Evolutionary conservation across 2,113 vertebrate genomes (phyloP).

Genomic region (Aegotheles bennettii): DNA sequence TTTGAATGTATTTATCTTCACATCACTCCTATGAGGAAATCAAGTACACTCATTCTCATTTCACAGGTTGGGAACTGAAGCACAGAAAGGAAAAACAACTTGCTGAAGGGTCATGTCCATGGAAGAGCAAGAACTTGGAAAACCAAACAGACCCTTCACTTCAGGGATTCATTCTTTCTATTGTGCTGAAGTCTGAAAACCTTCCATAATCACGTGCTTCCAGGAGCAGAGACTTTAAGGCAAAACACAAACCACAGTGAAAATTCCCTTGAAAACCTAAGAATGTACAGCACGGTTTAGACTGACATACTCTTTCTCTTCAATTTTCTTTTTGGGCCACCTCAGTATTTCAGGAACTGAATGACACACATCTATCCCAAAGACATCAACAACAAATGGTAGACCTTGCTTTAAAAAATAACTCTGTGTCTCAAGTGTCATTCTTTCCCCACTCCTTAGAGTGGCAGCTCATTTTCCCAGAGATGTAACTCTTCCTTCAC

Average conservation of each 20-base stretch:
- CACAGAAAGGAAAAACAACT: neutral
- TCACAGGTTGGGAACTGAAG: neutral
- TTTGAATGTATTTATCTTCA: constrained; percentile 2
- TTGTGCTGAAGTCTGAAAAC: neutral
- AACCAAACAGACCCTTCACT: neutral
- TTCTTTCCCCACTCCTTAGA: neutral
- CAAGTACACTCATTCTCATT: neutral
- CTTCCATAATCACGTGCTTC: neutral
- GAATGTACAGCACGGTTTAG: neutral
- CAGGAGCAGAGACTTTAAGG: neutral
- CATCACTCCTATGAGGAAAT: constrained; percentile 1
- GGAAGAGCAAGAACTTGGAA: neutral
- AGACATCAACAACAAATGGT: neutral
- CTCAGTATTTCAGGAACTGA: neutral
- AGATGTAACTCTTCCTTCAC: neutral
- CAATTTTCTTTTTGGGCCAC: neutral
- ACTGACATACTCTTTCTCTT: neutral
- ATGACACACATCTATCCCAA: neutral
- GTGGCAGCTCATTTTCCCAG: neutral
- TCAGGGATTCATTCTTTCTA: neutral
- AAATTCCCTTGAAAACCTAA: neutral
- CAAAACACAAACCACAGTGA: neutral
- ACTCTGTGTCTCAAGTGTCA: neutral
- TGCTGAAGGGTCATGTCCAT: neutral
- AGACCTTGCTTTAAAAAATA: neutral